phyloP scores from a whole-genome alignment of 2,113 vertebrate species.

The Corapipo altera region DNA sequence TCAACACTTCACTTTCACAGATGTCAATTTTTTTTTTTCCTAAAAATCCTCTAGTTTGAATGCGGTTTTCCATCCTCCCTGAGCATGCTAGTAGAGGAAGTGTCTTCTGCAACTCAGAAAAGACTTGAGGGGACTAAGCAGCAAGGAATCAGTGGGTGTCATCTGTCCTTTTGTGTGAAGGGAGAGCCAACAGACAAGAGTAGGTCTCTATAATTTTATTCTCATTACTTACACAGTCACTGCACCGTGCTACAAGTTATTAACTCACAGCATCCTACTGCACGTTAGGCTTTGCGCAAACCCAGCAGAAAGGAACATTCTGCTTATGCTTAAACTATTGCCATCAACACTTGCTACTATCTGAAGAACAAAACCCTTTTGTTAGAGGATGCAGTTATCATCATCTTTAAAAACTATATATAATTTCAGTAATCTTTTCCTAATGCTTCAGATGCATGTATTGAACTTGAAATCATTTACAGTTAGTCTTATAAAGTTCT shows the following conservation, averaged over 20 bases:
- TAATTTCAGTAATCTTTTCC: neutral
- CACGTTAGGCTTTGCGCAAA: neutral
- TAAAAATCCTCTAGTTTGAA: neutral
- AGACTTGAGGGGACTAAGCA: neutral
- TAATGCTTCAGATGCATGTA: neutral
- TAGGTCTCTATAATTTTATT: conserved; percentile 24
- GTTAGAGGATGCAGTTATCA: neutral
- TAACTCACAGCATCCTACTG: conserved; percentile 14
- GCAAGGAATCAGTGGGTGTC: neutral
- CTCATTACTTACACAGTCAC: conserved; percentile 12
- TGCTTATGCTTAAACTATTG: neutral
- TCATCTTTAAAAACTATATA: neutral
- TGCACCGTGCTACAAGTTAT: neutral
- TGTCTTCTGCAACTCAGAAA: neutral
- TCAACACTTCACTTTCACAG: neutral
- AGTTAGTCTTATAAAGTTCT: neutral
- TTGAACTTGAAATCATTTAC: neutral
- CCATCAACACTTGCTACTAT: neutral
- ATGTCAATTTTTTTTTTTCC: neutral
- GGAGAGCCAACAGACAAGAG: neutral
- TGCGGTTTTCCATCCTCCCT: neutral
- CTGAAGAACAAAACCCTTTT: neutral
- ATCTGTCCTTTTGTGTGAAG: neutral
- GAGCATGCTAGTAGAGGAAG: neutral
- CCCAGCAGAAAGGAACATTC: conserved; percentile 6